Percentiles rank a stretch among this genome's conserved stretches.
phyloP scores from a whole-genome alignment of 2,113 vertebrate genomes.

The Lasiurus cinereus region DNA sequence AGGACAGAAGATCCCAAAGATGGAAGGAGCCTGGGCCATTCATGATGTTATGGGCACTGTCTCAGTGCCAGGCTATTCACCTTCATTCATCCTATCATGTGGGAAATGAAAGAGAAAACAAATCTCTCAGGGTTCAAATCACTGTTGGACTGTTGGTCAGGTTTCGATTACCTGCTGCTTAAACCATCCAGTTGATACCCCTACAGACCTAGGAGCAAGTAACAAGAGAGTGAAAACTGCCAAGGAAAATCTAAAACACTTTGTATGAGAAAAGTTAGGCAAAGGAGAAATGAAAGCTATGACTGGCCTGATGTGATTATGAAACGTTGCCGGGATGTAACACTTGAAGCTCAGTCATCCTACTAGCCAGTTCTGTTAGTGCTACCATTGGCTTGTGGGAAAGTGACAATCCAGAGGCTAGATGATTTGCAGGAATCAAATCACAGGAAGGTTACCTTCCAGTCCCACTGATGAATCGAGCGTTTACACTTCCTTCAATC shows the following conservation, averaged over 20 bases:
- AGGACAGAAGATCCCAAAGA: background rate
- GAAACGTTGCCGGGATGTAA: background rate
- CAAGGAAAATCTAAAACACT: background rate
- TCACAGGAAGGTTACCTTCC: background rate
- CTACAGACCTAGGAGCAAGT: background rate
- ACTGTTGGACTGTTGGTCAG: background rate
- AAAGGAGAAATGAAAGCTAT: background rate
- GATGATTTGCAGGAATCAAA: background rate
- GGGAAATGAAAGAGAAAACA: background rate
- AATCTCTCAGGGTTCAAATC: background rate
- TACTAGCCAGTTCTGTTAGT: background rate
- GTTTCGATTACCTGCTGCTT: background rate
- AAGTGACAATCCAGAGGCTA: background rate
- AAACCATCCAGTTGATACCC: background rate
- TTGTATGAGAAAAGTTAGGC: background rate
- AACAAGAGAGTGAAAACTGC: background rate
- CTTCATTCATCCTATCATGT: background rate
- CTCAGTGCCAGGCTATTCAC: background rate
- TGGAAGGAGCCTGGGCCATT: background rate
- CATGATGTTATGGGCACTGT: background rate
- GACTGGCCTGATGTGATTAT: background rate
- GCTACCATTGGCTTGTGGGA: background rate
- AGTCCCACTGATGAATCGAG: background rate
- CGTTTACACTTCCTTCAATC: background rate
- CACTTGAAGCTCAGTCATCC: background rate